These are phyloP conservation scores for Cryptomyrus ogoouensis DNA, from an alignment of 2,113 vertebrate genomes.

Conservation along the genomic window DNA sequence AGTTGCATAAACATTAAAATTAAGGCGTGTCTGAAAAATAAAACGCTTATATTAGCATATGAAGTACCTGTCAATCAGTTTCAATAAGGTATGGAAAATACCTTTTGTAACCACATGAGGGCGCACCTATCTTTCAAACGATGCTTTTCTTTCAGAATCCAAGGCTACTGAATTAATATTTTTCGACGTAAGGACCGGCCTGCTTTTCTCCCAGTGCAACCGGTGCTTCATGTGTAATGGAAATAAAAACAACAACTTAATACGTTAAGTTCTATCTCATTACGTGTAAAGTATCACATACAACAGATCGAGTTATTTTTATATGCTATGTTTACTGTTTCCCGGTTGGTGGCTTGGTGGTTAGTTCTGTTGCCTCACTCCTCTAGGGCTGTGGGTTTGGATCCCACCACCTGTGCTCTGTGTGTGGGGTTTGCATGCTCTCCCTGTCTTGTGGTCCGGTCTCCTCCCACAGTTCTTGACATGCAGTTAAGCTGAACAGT, in stretches of 20 bases:
- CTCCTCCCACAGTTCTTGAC: background rate
- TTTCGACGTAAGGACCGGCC: background rate
- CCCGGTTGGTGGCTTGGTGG: background rate
- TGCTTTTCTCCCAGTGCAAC: background rate
- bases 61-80: background rate
- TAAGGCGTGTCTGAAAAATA: background rate
- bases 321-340: background rate
- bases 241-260: background rate
- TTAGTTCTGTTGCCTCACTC: background rate
- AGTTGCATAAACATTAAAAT: background rate
- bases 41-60: background rate
- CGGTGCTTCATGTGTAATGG: background rate
- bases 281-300: background rate
- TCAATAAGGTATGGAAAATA: background rate
- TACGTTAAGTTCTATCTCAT: background rate
- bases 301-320: background rate
- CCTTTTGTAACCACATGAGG: constrained; percentile 24
- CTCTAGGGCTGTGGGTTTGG: background rate
- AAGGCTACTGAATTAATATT: background rate
- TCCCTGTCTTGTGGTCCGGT: background rate
- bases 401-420: background rate
- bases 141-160: background rate
- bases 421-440: background rate
- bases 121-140: constrained; percentile 21
- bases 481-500: background rate